These are phyloP conservation scores for Andrena cerasifolii DNA, from an alignment of 1,140 invertebrate species.

Conservation along the genomic window DNA sequence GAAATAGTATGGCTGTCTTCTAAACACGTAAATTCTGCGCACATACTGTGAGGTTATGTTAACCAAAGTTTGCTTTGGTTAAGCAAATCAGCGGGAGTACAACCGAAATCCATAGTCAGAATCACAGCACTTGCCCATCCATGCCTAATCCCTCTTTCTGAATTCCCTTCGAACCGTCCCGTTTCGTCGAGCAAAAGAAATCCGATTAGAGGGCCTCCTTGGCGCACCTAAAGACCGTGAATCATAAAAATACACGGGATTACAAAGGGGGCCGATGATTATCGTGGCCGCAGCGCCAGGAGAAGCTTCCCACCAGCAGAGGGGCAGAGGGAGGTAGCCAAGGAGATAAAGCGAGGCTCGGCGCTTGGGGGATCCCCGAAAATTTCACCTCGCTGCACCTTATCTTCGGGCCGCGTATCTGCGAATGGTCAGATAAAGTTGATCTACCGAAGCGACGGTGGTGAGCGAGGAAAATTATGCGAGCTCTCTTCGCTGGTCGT, in stretches of 20 bases:
- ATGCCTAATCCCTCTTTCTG: neutral
- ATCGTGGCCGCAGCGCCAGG: neutral
- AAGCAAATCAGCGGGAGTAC: constrained; percentile 1
- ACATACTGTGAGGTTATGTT: no score
- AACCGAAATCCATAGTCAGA: neutral
- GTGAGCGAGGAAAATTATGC: constrained; percentile 53
- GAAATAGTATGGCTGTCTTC: no score
- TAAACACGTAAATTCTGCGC: no score
- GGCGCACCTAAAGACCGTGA: constrained; percentile 27
- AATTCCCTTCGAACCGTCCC: constrained; percentile 33
- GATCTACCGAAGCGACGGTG: constrained; percentile 38
- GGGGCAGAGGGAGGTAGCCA: neutral
- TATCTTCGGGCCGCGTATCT: constrained; percentile 53
- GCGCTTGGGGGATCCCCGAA: constrained; percentile 40
- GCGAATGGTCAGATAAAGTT: constrained; percentile 46
- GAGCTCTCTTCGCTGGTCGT: constrained; percentile 10
- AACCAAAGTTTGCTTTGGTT: neutral
- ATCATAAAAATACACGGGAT: constrained; percentile 46
- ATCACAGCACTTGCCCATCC: constrained; percentile 23
- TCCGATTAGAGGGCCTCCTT: constrained; percentile 30
- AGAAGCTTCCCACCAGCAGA: neutral
- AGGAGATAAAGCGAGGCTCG: constrained; percentile 35
- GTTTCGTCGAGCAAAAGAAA: constrained; percentile 24
- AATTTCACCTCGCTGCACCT: constrained; percentile 56
- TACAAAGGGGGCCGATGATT: constrained; percentile 37